Evolutionary conservation across 2,113 vertebrate genomes (phyloP).

Genomic region (Puntigrus tetrazona): DNA sequence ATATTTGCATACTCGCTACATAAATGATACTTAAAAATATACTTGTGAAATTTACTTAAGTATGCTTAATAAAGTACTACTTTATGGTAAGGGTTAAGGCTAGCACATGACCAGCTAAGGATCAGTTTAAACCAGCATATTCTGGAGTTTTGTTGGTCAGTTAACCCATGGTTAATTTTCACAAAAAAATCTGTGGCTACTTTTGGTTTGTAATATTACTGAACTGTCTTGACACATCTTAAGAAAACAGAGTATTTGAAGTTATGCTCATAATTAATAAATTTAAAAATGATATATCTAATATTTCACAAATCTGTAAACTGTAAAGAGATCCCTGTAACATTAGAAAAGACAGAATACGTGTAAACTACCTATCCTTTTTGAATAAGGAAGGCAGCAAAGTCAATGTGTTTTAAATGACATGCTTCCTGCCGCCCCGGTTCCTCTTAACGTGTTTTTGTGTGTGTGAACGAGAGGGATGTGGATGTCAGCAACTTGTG

Average conservation of each 20-base stretch:
- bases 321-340: background rate
- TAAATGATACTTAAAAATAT: too few species aligned
- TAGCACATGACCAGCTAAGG: too few species aligned
- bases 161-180: background rate
- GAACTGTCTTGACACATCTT: background rate
- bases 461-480: background rate
- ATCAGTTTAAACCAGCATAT: too few species aligned
- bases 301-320: background rate
- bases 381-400: background rate
- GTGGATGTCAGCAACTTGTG: slow-evolving; percentile 44
- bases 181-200: too few species aligned
- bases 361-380: too few species aligned
- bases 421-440: background rate
- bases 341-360: background rate
- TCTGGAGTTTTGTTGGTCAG: too few species aligned
- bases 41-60: too few species aligned
- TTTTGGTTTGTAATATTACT: too few species aligned
- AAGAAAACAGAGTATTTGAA: background rate
- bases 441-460: background rate
- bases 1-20: too few species aligned
- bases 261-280: background rate
- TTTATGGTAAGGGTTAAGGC: too few species aligned
- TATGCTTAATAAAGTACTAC: too few species aligned
- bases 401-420: background rate
- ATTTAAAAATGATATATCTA: background rate